phyloP scores from a whole-genome alignment of 2,797 vertebrate species.

The Picus viridis region DNA sequence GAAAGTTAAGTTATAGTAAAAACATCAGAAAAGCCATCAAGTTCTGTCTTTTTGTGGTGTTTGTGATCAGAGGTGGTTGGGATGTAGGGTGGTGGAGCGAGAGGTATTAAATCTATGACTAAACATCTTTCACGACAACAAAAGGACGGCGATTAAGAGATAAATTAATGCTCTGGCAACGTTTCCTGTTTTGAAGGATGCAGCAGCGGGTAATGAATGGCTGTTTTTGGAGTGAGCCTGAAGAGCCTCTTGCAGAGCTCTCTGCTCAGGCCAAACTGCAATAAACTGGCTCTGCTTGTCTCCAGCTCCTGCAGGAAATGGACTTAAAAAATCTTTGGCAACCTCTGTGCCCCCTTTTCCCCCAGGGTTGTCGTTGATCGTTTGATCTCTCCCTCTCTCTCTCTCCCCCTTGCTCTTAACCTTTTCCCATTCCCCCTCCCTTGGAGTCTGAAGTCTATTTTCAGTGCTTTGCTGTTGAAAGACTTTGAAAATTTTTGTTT shows the following conservation, averaged over 20 bases:
- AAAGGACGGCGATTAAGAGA: slow-evolving; percentile 71
- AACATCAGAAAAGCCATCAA: background rate
- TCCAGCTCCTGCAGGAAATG: slow-evolving; percentile 67
- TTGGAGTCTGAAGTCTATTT: slow-evolving; percentile 71
- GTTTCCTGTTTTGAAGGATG: slow-evolving; percentile 76
- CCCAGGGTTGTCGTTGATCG: slow-evolving; percentile 28
- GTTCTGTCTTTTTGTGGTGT: slow-evolving; percentile 27
- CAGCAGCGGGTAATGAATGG: slow-evolving; percentile 66
- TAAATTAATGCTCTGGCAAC: slow-evolving; percentile 76
- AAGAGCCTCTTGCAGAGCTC: slow-evolving; percentile 56
- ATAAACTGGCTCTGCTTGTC: slow-evolving; percentile 34
- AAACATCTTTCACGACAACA: slow-evolving; percentile 72
- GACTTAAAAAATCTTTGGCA: slow-evolving; percentile 67
- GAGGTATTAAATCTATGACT: slow-evolving; percentile 71
- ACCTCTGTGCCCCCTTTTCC: slow-evolving; percentile 57
- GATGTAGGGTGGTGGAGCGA: slow-evolving; percentile 51
- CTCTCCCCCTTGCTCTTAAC: slow-evolving; percentile 43
- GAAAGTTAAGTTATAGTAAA: slow-evolving; percentile 29
- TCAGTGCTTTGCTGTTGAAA: slow-evolving; percentile 58
- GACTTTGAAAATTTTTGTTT: slow-evolving; percentile 73
- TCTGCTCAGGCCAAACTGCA: slow-evolving; percentile 31
- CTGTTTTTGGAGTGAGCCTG: slow-evolving; percentile 52
- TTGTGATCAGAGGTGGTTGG: slow-evolving; percentile 60
- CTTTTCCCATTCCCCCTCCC: slow-evolving; percentile 65
- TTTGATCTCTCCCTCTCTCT: slow-evolving; percentile 59